Evolutionary conservation across 2,113 vertebrate genomes (phyloP).

Genomic region (Spermophilus dauricus): DNA sequence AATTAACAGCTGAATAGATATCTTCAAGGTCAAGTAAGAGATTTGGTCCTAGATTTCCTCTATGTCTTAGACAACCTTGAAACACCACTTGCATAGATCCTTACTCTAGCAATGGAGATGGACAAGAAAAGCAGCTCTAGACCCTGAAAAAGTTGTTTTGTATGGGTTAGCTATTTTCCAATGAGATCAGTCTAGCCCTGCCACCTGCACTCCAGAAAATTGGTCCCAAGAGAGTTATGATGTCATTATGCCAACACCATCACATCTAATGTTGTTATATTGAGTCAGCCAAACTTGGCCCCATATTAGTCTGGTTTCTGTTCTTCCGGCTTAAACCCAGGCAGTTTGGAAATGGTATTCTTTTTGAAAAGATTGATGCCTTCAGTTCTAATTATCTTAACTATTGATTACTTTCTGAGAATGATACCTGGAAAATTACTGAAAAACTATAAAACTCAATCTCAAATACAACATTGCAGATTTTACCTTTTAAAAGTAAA

Average conservation of each 20-base stretch:
- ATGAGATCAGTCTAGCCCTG: conserved; percentile 74
- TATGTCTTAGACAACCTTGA: not conserved
- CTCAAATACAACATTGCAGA: not conserved
- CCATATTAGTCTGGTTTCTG: conserved; percentile 53
- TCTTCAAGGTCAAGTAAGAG: not conserved
- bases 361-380: not conserved
- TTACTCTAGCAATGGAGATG: not conserved
- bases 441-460: conserved; percentile 18
- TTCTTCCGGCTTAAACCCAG: conserved; percentile 50
- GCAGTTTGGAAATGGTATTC: not conserved
- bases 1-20: not conserved
- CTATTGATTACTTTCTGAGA: conserved; percentile 10
- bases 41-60: not conserved
- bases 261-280: conserved; percentile 69
- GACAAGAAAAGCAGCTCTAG: not conserved
- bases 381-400: conserved; percentile 31
- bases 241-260: conserved; percentile 76
- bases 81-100: not conserved
- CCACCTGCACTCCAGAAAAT: conserved; percentile 80
- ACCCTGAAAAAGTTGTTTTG: conserved; percentile 26
- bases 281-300: conserved; percentile 78
- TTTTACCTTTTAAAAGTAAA: conserved; percentile 35
- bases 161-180: conserved; percentile 59
- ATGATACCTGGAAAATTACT: conserved; percentile 37
- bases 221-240: conserved; percentile 74